phyloP scores from a whole-genome alignment of 2,113 vertebrate genomes.

The Leucosticte australis region DNA sequence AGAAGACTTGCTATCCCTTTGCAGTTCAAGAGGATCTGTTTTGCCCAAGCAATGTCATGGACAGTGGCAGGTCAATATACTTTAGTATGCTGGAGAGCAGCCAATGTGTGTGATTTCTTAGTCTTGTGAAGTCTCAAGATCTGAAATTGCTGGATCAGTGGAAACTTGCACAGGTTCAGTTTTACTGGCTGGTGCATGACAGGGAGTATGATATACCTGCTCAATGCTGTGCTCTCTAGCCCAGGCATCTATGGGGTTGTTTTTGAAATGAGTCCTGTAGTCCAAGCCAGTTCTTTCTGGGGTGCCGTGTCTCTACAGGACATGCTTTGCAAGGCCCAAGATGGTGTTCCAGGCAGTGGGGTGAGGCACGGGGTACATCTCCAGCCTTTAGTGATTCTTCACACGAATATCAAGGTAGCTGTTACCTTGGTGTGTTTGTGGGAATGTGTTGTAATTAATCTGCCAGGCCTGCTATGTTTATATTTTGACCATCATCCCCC shows the following conservation, averaged over 20 bases:
- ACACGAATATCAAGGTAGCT: accelerated
- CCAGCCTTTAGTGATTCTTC: background rate
- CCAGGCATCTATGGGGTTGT: background rate
- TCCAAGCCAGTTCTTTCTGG: background rate
- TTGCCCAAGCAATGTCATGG: too few relatives aligned
- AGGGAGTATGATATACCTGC: background rate
- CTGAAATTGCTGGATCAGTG: background rate
- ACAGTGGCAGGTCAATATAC: too few relatives aligned
- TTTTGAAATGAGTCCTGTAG: background rate
- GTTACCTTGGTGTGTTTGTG: background rate
- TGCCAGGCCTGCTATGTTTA: background rate
- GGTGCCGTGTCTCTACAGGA: background rate
- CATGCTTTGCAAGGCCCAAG: background rate
- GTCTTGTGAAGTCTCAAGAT: background rate
- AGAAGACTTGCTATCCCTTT: background rate
- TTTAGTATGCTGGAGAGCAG: background rate
- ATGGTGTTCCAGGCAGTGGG: background rate
- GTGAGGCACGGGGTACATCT: background rate
- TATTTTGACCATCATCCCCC: background rate
- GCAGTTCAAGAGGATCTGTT: background rate
- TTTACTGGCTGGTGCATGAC: background rate
- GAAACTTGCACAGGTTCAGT: background rate
- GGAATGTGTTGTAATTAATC: background rate
- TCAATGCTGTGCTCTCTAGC: background rate
- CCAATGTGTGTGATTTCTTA: accelerated